Percentiles rank a stretch among this genome's conserved stretches.
Evolutionary conservation across 2,888 invertebrate genomes (phyloP).

Genomic region (Linnaemya tessellans): DNA sequence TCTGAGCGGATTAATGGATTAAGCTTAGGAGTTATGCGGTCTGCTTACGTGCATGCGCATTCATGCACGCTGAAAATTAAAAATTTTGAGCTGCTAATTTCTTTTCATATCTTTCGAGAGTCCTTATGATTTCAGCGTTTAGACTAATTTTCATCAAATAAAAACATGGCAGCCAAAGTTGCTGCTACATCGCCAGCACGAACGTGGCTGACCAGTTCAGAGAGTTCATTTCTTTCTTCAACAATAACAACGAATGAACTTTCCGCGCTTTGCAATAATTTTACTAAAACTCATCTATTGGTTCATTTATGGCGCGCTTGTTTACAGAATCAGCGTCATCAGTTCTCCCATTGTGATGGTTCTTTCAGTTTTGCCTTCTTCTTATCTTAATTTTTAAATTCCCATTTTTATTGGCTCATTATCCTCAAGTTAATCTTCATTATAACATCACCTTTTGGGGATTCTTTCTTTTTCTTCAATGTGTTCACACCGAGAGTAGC

Average conservation of each 20-base stretch:
- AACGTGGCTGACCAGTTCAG: neutral
- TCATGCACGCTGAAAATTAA: too few relatives aligned
- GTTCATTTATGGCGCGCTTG: neutral
- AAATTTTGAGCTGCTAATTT: too few relatives aligned
- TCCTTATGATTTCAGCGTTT: too few relatives aligned
- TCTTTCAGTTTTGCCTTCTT: neutral
- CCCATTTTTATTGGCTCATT: neutral
- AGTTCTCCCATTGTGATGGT: neutral
- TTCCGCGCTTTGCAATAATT: neutral
- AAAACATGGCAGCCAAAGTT: neutral
- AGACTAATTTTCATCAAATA: neutral
- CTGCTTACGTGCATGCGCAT: too few relatives aligned
- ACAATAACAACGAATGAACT: neutral
- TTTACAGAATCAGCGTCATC: neutral
- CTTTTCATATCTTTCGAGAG: too few relatives aligned
- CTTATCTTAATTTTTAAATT: neutral
- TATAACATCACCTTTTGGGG: neutral
- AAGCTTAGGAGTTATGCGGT: too few relatives aligned
- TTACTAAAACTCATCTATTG: neutral
- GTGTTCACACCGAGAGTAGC: neutral
- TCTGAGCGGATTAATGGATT: too few relatives aligned
- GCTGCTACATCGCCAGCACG: neutral
- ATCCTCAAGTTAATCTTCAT: constrained; percentile 1
- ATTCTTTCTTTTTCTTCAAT: too few relatives aligned
- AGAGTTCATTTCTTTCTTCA: neutral